Conservation (phyloP, 2,888 invertebrate genomes). For the Hydraecia micacea region DNA sequence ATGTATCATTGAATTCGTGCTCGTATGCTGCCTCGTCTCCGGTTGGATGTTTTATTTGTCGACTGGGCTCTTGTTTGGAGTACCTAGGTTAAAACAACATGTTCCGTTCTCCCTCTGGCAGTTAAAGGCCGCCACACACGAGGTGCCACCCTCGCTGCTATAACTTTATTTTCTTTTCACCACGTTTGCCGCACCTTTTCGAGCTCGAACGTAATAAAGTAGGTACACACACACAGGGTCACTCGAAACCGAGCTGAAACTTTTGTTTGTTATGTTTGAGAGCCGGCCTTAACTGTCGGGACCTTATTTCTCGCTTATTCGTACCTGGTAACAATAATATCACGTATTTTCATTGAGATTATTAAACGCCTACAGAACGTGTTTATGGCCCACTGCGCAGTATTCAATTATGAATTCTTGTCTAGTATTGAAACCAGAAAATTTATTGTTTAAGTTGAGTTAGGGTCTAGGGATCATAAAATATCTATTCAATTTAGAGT, state of each 20-base stretch:
- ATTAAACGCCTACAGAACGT: conserved; percentile 60
- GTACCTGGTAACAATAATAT: conserved; percentile 58
- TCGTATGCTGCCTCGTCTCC: conserved; percentile 53
- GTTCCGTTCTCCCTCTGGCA: conserved; percentile 69
- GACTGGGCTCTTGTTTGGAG: conserved; percentile 66
- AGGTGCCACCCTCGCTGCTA: conserved; percentile 72
- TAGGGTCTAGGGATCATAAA: conserved; percentile 62
- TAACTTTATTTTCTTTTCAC: conserved; percentile 76
- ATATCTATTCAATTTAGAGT: conserved; percentile 59
- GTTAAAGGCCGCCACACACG: conserved; percentile 76
- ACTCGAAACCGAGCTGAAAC: conserved; percentile 65
- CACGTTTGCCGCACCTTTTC: conserved; percentile 69
- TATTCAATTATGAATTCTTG: conserved; percentile 62
- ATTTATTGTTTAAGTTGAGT: conserved; percentile 53
- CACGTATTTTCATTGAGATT: conserved; percentile 60
- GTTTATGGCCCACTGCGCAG: conserved; percentile 50
- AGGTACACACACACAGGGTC: conserved; percentile 64
- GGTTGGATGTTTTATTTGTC: conserved; percentile 69
- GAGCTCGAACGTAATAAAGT: conserved; percentile 69
- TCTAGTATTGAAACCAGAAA: conserved; percentile 49
- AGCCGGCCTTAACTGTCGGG: conserved; percentile 51
- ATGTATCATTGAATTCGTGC: conserved; percentile 67
- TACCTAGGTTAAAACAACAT: conserved; percentile 75
- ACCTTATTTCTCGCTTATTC: conserved; percentile 60
- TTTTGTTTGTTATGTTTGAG: conserved; percentile 68